Percentiles rank a stretch among this genome's conserved stretches.
Evolutionary conservation across 2,888 invertebrate species (phyloP).

Genomic region (Prenolepis imparis): DNA sequence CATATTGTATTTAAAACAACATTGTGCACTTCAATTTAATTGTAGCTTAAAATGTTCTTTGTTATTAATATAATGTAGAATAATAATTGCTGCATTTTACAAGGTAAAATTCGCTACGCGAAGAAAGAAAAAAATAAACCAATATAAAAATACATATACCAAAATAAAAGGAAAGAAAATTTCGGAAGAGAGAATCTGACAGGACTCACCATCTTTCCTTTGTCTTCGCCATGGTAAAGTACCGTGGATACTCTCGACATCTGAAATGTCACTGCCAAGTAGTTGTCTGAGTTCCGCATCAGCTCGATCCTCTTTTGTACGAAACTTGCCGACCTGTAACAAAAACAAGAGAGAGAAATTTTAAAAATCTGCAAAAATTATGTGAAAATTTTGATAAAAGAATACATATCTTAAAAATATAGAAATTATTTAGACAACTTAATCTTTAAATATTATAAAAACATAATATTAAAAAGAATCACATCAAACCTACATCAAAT

Average conservation of each 20-base stretch:
- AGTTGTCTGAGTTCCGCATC: conserved; percentile 93
- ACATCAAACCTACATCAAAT: too few species aligned
- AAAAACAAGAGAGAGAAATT: conserved; percentile 41
- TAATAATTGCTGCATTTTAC: neutral
- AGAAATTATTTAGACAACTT: conserved; percentile 6
- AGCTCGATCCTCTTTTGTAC: conserved; percentile 92
- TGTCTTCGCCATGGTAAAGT: conserved; percentile 89
- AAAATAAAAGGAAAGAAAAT: neutral
- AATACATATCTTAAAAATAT: neutral
- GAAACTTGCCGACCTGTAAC: conserved; percentile 91
- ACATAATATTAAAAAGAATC: neutral
- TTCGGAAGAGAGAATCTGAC: neutral
- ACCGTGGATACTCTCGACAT: conserved; percentile 89
- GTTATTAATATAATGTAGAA: neutral
- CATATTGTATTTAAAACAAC: neutral
- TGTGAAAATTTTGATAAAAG: neutral
- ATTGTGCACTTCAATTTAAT: neutral
- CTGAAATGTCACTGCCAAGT: conserved; percentile 90
- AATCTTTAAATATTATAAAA: neutral
- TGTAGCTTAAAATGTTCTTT: neutral
- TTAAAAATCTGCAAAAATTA: neutral
- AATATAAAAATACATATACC: neutral
- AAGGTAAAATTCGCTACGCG: neutral
- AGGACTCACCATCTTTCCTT: conserved; percentile 86
- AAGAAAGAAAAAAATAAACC: neutral